Percentiles rank a stretch among this genome's conserved stretches.
These are phyloP conservation scores for Lamellibrachia luymesi DNA, from an alignment of 1,140 invertebrate genomes.

Conservation along the genomic window DNA sequence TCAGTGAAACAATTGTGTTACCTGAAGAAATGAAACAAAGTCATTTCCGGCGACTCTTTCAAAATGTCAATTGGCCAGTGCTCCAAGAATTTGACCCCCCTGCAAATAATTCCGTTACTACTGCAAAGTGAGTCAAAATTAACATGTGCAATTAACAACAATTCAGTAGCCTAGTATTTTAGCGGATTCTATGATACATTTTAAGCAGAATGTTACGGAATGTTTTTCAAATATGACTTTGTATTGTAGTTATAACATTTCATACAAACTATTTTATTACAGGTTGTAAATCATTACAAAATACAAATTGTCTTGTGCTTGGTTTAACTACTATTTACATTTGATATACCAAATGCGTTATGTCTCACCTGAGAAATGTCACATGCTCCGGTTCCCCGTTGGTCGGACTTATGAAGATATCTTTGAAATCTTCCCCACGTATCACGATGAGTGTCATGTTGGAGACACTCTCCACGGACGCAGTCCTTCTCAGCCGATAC, in stretches of 20 bases:
- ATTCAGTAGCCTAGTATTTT: background rate
- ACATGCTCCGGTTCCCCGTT: background rate
- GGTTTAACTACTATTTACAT: background rate
- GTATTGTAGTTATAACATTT: background rate
- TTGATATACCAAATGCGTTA: background rate
- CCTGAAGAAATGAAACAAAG: constrained; percentile 54
- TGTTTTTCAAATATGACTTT: background rate
- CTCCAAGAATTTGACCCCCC: constrained; percentile 49
- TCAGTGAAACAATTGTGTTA: constrained; percentile 24
- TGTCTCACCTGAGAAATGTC: background rate
- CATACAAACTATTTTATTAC: background rate
- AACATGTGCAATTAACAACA: background rate
- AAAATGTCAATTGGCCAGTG: constrained; percentile 49
- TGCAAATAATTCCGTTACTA: constrained; percentile 27
- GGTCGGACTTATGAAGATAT: background rate
- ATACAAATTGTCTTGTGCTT: background rate
- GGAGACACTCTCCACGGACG: background rate
- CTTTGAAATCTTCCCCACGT: background rate
- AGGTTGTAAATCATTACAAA: background rate
- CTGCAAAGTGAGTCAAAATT: background rate
- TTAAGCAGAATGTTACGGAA: background rate
- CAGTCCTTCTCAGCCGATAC: background rate
- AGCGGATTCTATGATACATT: background rate
- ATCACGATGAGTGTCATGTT: background rate
- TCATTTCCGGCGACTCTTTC: constrained; percentile 45